Base-by-base conservation (phyloP, 2,797 vertebrate species). In the Hozukius guyotensis region DNA sequence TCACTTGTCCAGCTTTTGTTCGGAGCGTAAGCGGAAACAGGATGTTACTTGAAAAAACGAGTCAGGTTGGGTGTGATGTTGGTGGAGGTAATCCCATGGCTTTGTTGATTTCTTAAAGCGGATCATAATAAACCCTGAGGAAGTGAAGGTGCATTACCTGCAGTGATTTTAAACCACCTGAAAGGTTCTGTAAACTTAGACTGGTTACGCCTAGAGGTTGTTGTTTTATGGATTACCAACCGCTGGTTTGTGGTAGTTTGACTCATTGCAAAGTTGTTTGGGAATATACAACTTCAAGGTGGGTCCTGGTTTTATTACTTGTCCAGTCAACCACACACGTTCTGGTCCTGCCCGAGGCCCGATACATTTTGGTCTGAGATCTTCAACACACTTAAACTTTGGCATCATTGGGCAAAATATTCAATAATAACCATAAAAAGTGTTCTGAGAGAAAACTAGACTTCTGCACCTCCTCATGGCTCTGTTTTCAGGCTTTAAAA, bases 1-100 rank as follows among this genome's bases (percentile, higher is more conserved):
- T 7, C 16, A 79, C 88, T 56, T 77, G 85, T 38, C 75, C 5
- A 32, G 25, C 62, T 62, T 73, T 69, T 78, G 55, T 87, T 63
- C 63, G 59, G 49, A 57, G 52, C 61, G 4, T 6, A 22, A 16
- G 25, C 14, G 4, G 49, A 81, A 31, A 52, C 69, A 3, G 49
- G 71, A 57, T 66, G 65, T 66, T 31, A 29, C 52, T 66, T 52
- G 56, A 24, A 66, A 57, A 57, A 77, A 82, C 38, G 14, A 61
- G 61, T 60, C 57, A 4, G 55, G 18, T 9, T n/a, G 38, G 72
- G 49, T 74, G 62, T 59, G 64, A 69, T 59, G 38, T 10, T 31
- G 24, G 65, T 73, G 70, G 24, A 55, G 27, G 22, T 84, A 60
- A 79, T 70, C 78, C 65, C 3, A 1, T 8, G 20, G 49, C 24